phyloP scores from a whole-genome alignment of 2,113 vertebrate genomes.

The Aegotheles bennettii region DNA sequence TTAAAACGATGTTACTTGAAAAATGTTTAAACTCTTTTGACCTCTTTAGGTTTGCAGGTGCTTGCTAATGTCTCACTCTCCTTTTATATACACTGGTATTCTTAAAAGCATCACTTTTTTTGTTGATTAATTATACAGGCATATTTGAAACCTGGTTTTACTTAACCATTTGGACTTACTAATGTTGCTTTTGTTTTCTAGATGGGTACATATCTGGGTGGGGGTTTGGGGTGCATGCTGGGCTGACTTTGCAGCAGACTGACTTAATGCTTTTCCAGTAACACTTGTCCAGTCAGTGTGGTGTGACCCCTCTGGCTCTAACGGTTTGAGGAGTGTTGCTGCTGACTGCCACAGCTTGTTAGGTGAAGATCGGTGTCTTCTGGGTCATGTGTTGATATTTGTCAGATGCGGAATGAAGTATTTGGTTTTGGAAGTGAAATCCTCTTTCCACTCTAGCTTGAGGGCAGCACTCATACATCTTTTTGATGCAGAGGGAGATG shows the following conservation, averaged over 20 bases:
- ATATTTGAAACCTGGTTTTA: not conserved
- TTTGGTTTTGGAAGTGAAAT: not conserved
- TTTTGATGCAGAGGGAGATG: not conserved
- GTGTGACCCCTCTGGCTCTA: not conserved
- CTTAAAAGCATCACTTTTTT: not conserved
- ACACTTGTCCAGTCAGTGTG: accelerated
- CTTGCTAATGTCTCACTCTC: not conserved
- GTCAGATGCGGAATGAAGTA: not conserved
- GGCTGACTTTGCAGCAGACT: not conserved
- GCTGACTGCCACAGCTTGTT: not conserved
- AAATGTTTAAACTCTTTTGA: not conserved
- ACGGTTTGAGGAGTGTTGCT: not conserved
- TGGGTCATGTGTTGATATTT: accelerated
- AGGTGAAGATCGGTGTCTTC: not conserved
- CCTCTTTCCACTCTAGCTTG: not conserved
- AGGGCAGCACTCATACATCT: not conserved
- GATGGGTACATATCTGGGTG: not conserved
- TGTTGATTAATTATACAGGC: not conserved
- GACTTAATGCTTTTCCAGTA: not conserved
- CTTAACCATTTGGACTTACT: not conserved
- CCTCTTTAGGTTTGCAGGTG: not conserved
- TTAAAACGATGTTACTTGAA: not conserved
- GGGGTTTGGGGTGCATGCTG: too few relatives aligned
- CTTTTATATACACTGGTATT: not conserved
- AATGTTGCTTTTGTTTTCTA: not conserved